Evolutionary conservation across 2,113 vertebrate species (phyloP).

Genomic region (Paramormyrops kingsleyae): DNA sequence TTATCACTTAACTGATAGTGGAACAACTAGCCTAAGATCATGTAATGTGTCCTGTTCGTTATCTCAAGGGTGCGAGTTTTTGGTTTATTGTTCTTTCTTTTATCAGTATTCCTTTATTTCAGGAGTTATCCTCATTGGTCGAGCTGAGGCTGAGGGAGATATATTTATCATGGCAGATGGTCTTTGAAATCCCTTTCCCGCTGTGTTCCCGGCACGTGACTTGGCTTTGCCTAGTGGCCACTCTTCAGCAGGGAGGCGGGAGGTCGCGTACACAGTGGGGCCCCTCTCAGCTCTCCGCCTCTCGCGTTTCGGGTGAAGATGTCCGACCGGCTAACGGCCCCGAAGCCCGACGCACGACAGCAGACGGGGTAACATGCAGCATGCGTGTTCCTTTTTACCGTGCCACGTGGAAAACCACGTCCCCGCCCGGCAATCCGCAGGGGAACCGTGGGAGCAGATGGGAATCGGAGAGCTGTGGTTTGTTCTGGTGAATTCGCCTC

Average conservation of each 20-base stretch:
- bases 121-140: neutral
- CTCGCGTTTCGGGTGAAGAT: neutral
- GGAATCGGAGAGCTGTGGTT: neutral
- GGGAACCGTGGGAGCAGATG: neutral
- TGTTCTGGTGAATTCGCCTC: neutral
- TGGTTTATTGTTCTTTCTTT: neutral
- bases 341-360: neutral
- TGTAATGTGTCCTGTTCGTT: neutral
- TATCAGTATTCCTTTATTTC: neutral
- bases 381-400: neutral
- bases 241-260: neutral
- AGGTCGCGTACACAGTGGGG: neutral
- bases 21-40: neutral
- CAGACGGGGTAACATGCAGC: too few relatives aligned
- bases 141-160: neutral
- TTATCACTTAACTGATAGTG: neutral
- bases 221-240: neutral
- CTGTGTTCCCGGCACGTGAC: neutral
- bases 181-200: constrained; percentile 4
- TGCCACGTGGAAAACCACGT: neutral
- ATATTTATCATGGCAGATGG: neutral
- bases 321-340: too few relatives aligned
- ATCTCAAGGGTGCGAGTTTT: neutral
- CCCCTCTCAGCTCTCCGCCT: neutral
- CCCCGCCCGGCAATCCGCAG: neutral